These are phyloP conservation scores for Drosophila ohnishii DNA, from an alignment of 1,140 invertebrate species.

Conservation along the genomic window DNA sequence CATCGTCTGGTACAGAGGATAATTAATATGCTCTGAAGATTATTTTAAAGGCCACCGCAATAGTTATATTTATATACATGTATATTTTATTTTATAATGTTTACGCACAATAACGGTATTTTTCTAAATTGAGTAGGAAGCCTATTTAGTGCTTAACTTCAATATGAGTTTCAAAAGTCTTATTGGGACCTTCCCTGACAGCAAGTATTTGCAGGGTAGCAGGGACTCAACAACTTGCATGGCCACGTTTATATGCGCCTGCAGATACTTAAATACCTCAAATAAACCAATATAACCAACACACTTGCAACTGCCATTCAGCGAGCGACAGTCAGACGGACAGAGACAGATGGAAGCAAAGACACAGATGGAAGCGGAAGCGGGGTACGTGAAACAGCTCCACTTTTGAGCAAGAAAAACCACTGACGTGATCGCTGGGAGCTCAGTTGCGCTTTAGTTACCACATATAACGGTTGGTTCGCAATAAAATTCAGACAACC, in stretches of 20 bases:
- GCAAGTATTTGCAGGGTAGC: constrained; percentile 18
- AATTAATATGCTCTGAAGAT: background rate
- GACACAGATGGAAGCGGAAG: constrained; percentile 26
- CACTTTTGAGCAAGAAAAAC: constrained; percentile 68
- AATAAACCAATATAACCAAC: constrained; percentile 42
- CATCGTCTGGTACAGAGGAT: background rate
- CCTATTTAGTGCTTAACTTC: background rate
- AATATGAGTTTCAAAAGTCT: background rate
- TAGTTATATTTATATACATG: too few relatives aligned
- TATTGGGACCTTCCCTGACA: background rate
- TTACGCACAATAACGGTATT: background rate
- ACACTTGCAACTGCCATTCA: constrained; percentile 67
- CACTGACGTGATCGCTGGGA: constrained; percentile 51
- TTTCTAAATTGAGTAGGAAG: background rate
- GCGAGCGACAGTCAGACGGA: constrained; percentile 19
- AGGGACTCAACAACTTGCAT: constrained; percentile 27
- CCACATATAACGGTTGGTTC: constrained; percentile 70
- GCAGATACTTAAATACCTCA: constrained; percentile 48
- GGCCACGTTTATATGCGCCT: constrained; percentile 45
- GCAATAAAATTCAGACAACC: constrained; percentile 23
- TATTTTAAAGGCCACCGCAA: background rate
- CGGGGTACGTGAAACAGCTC: constrained; percentile 23
- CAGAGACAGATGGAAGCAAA: constrained; percentile 19
- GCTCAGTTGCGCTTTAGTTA: constrained; percentile 63
- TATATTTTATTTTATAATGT: too few relatives aligned